Evolutionary conservation across 2,113 vertebrate species (phyloP), one percentile per base, ranked within the genome.

Genomic region (Amazona guildingii): DNA sequence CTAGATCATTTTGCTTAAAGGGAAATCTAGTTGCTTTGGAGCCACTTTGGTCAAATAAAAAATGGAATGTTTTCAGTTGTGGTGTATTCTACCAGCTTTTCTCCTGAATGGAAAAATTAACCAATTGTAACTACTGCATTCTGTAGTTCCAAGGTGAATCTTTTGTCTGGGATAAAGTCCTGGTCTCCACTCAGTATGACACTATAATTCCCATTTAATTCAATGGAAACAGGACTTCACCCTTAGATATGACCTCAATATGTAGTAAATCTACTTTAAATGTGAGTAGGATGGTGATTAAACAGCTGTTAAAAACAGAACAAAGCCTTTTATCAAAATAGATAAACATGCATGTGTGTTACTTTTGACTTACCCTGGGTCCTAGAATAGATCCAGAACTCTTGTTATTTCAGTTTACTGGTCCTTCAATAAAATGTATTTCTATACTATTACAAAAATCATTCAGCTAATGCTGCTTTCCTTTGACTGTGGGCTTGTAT

Each of bases 101-200:
- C 55, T 78, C 13, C 55, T 37, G 79, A 83, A 83, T 25, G 33
- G 64, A 70, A 91, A 90, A 44, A 75, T 81, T 55, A 77, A 88
- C 72, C 5, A 46, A 6, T 76, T 69, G 1, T 79, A 62, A 66
- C 35, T 69, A n/a, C 57, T 77, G 27, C 25, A 37, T 90, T 92
- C 55, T 82, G 15, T 57, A 83, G 44, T 73, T 90, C 23, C 43
- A 83, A 64, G 37, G 49, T 74, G 91, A 72, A 67, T 90, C 67
- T 90, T 94, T 62, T 83, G 31, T 83, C 63, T 86, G 59, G 67
- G 87, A 20, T 83, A 67, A 94, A 95, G 88, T 70, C 61, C 37
- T 48, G 29, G 11, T 78, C 61, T 95, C 39, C 15, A n/a, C 51
- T 94, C 72, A 75, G 4, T 92, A 29, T 41, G 63, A 39, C 0